Base-by-base conservation (phyloP, 2,113 vertebrate genomes). In the Hiodon tergisus region DNA sequence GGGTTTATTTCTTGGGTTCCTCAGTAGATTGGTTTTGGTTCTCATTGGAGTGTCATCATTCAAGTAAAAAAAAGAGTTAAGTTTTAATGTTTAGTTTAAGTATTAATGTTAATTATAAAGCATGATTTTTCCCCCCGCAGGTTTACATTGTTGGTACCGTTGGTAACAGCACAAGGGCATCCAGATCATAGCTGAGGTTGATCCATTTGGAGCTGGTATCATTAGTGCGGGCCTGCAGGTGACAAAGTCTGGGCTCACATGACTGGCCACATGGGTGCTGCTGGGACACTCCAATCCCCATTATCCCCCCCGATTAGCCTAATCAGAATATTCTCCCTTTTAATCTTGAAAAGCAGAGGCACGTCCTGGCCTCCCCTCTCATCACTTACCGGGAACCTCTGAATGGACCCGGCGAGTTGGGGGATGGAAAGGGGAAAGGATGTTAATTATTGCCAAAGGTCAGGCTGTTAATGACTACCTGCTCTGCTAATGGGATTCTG, bases 371-470 rank as follows among this genome's bases (percentile, higher is more conserved):
- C 77, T 77, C 78, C 78, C 80, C 88, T 81, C 78, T 85, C 85
- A 85, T 83, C 86, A 88, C 86, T 87, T 85, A 78, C 80, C 78
- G 74, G 83, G 80, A 91, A 85, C 80, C 90, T 90, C 84, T 91
- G 90, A 92, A 91, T 89, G 89, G 62, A 79, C 80, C 76, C 83
- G 75, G 71, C 78, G 81, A 80, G 80, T 62, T 69, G 69, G 78
- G 79, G 75, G 76, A 82, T 81, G 83, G 85, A 86, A 83, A 68
- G 78, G 74, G 83, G 78, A 81, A 81, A 88, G 88, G 87, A 88
- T 94, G 92, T 94, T 96, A 96, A 95, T 96, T 96, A 97, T 97
- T 94, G 96, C 89, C 92, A 97, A 95, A 98, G 94, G 94, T 95
- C 94, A 94, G 87, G 89, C 91, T 95, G 93, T 94, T 98, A 97